Conservation (phyloP, 2,888 invertebrate species). For the Ischnura elegans region DNA sequence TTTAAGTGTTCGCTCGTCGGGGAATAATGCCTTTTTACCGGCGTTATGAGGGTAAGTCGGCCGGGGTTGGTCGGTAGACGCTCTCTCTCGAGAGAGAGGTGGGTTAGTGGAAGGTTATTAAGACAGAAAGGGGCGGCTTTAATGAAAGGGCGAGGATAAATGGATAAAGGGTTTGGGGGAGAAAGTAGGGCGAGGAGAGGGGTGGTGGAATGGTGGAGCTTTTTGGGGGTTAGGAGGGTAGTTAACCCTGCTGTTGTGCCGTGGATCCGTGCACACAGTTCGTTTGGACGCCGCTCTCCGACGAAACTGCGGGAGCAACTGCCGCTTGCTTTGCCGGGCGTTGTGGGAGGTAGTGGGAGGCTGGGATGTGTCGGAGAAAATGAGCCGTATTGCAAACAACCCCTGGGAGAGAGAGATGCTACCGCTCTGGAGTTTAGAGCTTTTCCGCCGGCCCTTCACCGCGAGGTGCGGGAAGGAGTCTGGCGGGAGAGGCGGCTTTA, state of each 20-base stretch:
- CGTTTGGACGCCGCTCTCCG: neutral
- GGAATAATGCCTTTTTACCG: slow-evolving; percentile 15
- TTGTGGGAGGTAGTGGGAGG: neutral
- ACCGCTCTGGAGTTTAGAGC: neutral
- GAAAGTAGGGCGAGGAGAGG: neutral
- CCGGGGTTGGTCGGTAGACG: neutral
- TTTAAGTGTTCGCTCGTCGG: neutral
- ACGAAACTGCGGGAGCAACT: neutral
- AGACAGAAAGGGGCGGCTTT: slow-evolving; percentile 14
- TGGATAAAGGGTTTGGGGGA: neutral
- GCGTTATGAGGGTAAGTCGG: neutral
- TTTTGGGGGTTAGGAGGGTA: slow-evolving; percentile 12
- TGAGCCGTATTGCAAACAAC: slow-evolving; percentile 14
- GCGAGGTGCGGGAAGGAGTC: neutral
- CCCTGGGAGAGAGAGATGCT: neutral
- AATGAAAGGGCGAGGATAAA: slow-evolving; percentile 49
- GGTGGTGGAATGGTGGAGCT: neutral
- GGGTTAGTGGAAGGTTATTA: slow-evolving; percentile 1
- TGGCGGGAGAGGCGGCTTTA: neutral
- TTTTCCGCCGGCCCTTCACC: neutral
- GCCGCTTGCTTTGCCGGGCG: too few relatives aligned
- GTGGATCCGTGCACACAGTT: neutral
- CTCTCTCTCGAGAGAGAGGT: too few relatives aligned
- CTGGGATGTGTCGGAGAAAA: neutral
- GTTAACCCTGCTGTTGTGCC: neutral